Evolutionary conservation across 2,113 vertebrate genomes (phyloP).

Genomic region (Crypturellus undulatus): DNA sequence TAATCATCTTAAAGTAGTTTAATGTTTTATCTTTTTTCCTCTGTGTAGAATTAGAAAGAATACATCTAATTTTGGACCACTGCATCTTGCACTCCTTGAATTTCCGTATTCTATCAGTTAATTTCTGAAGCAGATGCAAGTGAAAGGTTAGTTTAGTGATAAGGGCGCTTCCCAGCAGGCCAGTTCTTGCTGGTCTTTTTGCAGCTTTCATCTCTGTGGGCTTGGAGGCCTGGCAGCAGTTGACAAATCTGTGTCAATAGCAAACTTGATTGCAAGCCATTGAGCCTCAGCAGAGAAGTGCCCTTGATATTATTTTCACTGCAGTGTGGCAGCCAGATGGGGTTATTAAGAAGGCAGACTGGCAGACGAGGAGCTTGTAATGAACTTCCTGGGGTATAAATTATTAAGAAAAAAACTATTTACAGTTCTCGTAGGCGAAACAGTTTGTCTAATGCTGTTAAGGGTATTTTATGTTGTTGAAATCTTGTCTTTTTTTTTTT

Average conservation of each 20-base stretch:
- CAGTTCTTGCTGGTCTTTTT: background rate
- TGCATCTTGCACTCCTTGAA: background rate
- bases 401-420: background rate
- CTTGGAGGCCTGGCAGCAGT: background rate
- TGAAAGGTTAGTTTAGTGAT: background rate
- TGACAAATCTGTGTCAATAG: background rate
- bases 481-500: background rate
- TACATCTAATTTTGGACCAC: background rate
- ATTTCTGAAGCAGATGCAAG: background rate
- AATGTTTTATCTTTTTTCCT: background rate
- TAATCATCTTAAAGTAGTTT: background rate
- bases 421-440: background rate
- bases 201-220: background rate
- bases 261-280: background rate
- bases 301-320: background rate
- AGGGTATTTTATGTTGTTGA: fast-evolving
- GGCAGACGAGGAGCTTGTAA: background rate
- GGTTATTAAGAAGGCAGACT: background rate
- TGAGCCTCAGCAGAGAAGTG: background rate
- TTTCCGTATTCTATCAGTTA: background rate
- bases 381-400: background rate
- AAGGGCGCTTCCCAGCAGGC: background rate
- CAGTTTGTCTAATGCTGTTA: background rate
- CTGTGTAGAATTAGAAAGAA: constrained; percentile 23
- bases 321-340: background rate